A percentile compares a stretch with the other conserved stretches of the same genome.
These are phyloP conservation scores for Vidua macroura DNA, from an alignment of 2,113 vertebrate genomes.

Conservation along the genomic window DNA sequence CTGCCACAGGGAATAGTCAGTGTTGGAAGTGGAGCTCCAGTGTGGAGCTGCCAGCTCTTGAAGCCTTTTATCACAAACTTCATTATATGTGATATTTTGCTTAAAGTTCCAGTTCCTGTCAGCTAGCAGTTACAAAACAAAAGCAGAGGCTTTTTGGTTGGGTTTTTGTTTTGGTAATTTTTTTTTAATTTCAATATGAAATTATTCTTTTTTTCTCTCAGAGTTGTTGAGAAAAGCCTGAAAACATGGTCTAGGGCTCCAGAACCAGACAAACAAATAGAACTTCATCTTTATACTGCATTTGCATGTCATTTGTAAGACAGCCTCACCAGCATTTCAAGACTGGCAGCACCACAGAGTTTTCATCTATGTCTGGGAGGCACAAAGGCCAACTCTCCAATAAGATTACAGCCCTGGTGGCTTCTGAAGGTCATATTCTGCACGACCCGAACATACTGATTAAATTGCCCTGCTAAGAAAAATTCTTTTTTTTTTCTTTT, in stretches of 20 bases:
- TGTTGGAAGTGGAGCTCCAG: background rate
- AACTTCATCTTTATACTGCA: background rate
- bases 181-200: background rate
- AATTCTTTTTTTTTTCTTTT: background rate
- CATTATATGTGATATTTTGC: background rate
- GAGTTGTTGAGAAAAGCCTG: background rate
- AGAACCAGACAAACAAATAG: slow-evolving; percentile 22
- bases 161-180: background rate
- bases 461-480: background rate
- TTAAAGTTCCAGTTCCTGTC: background rate
- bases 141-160: background rate
- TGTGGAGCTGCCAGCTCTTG: background rate
- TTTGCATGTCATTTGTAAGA: slow-evolving; percentile 24
- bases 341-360: background rate
- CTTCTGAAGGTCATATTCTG: background rate
- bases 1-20: background rate
- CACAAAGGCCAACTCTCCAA: background rate
- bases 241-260: background rate
- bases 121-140: slow-evolving; percentile 20
- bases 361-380: background rate
- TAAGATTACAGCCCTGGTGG: background rate
- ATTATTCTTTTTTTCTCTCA: background rate
- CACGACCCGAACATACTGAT: background rate
- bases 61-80: slow-evolving; percentile 11
- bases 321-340: background rate